A percentile compares a stretch with the other conserved stretches of the same genome.
phyloP scores from a whole-genome alignment of 2,888 invertebrate genomes.

The Phengaris alcon region DNA sequence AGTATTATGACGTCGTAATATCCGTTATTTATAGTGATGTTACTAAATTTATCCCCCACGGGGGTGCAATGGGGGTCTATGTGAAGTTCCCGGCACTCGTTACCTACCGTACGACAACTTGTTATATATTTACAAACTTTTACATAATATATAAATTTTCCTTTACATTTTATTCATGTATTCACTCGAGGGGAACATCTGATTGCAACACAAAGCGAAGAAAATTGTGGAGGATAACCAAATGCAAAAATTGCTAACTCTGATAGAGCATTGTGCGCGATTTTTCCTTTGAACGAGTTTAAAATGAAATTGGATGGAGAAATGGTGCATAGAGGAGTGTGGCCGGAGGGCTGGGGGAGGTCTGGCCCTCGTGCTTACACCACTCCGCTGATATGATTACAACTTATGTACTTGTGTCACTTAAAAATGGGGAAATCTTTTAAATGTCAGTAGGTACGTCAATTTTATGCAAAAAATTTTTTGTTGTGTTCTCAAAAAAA shows the following conservation, averaged over 20 bases:
- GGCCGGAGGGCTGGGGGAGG: slow-evolving; percentile 31
- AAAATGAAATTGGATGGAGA: slow-evolving; percentile 43
- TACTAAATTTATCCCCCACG: not conserved
- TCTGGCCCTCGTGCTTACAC: not conserved
- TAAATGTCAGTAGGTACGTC: not conserved
- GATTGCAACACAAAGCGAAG: slow-evolving; percentile 9
- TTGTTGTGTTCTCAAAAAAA: no score
- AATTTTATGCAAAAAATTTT: not conserved
- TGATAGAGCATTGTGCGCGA: slow-evolving; percentile 42
- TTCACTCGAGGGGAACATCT: not conserved
- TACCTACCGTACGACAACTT: not conserved
- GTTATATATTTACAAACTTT: slow-evolving; percentile 11
- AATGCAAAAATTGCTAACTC: slow-evolving; percentile 40
- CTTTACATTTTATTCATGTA: slow-evolving; percentile 10
- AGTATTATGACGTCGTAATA: no score
- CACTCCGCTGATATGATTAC: slow-evolving; percentile 2
- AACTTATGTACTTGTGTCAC: not conserved
- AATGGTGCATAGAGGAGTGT: slow-evolving; percentile 40
- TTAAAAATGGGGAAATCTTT: not conserved
- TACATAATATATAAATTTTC: slow-evolving; percentile 6
- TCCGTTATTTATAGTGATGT: no score
- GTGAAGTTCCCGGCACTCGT: not conserved
- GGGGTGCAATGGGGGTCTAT: not conserved
- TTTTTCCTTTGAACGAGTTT: slow-evolving; percentile 39
- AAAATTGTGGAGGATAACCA: slow-evolving; percentile 12